Base-by-base conservation (phyloP, 2,888 invertebrate species). In the Tachystola acroxantha region DNA sequence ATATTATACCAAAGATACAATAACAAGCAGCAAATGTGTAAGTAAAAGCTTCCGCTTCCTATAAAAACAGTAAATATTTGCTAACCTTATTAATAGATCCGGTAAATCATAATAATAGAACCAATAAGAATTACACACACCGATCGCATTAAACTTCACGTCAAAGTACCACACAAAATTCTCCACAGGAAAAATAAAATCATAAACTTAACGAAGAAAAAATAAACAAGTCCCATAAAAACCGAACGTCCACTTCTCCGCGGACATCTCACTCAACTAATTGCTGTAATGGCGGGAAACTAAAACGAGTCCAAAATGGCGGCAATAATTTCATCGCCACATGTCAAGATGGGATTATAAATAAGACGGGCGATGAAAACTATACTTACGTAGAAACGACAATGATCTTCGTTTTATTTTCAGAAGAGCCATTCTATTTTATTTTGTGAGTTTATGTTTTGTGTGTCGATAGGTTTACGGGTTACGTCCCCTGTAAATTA, bases 231-330 rank as follows among this genome's bases (percentile, higher is more conserved):
- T 54, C 58, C 46, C 71, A 74, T 79, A 79, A 79, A 80, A 76
- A 63, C 59, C 54, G 54, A 61, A 57, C 82, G 80, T 78, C 77
- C 77, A 67, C 64, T 49, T 69, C 37, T 55, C 47, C 43, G 70
- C 79, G 84, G 85, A 85, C 80, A 79, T 84, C 81, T 85, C 84
- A 84, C 79, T 85, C 85, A 84, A 85, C 85, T 85, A 85, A 85
- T 85, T 82, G 81, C 53, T 70, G 38, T 80, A 82, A 84, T 82
- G 75, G 82, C 74, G 75, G 79, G 77, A 77, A 80, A 76, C 64
- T 68, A 60, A 73, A 77, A 70, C 63, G 64, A 52, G 56, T 61
- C 65, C 64, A 73, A 71, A 74, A 84, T 70, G 73, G 78, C 74
- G 42, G 66, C 75, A 63, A 78, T 79, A 73, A 80, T 76, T 80